Base-by-base conservation (phyloP, 2,797 vertebrate species). In the Cyclura pinguis region DNA sequence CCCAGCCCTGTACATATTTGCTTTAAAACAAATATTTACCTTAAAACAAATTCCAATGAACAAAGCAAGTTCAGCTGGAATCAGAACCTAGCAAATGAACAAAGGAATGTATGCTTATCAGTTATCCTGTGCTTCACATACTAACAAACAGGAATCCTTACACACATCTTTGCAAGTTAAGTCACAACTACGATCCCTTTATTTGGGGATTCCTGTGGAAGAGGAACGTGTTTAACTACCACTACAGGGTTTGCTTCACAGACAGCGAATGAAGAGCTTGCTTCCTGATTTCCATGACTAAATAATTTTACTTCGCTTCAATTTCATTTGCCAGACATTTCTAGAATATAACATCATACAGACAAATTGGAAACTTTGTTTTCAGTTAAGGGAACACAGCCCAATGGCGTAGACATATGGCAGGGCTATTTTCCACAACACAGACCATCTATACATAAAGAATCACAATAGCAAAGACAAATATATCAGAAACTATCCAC, bases 331-430 rank as follows among this genome's bases (percentile, higher is more conserved):
- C 13, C 67, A 47, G 20, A 18, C 76, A 52, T 3, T 74, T 77
- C 24, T 29, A 1, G 0, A 93, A 22, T 1, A 83, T 20, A 18
- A 32, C 0, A 18, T 3, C 91, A 69, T 22, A 92, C n/a, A 91
- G 52, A 82, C 1, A 0, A 80, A n/a, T 18, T 81, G 0, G 35
- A 92, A 74, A 6, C 5, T 73, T 0, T 0, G 6, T 6, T 32
- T 87, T 88, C 50, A 85, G 84, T 72, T 32, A 92, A 29, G 18
- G 84, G 7, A 59, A 81, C 67, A 72, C 3, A 10, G 9, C 87
- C 12, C 6, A 89, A 16, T 18, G 42, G 3, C 62, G 59, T 14
- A 64, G 80, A 89, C 16, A 4, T 6, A 92, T 67, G 59, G 5
- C 47, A 81, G 13, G 27, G 35, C 59, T 77, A 47, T 82, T 57